These are phyloP conservation scores for Ostrea denselamellosa DNA, from an alignment of 1,140 invertebrate genomes.

Conservation along the genomic window DNA sequence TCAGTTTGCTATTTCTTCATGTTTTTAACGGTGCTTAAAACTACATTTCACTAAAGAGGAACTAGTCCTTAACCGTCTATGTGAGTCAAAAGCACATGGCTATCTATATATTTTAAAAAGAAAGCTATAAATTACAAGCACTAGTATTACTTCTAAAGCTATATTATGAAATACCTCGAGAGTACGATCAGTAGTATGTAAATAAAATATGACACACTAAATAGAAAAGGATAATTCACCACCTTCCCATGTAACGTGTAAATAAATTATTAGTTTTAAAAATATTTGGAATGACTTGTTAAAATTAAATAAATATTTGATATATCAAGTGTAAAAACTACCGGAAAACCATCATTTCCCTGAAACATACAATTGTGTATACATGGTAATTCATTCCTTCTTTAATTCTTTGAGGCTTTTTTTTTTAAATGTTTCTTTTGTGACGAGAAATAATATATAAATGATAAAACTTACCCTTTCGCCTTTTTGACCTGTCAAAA, in stretches of 20 bases:
- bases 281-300: neutral
- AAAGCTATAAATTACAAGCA: too few species aligned
- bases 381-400: neutral
- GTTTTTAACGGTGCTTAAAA: neutral
- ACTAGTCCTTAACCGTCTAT: neutral
- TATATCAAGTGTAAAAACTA: neutral
- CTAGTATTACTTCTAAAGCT: neutral
- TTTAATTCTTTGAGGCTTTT: neutral
- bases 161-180: neutral
- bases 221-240: neutral
- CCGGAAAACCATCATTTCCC: neutral
- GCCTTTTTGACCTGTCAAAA: slow-evolving; percentile 1
- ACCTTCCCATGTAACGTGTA: neutral
- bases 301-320: neutral
- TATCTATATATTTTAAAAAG: too few species aligned
- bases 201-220: neutral
- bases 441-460: neutral
- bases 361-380: neutral
- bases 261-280: neutral
- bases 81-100: neutral
- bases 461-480: neutral
- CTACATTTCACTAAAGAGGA: neutral
- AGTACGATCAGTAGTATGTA: neutral
- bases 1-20: neutral
- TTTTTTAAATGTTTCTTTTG: neutral